Base-by-base conservation (phyloP, 2,888 invertebrate genomes). In the Panorpa germanica region DNA sequence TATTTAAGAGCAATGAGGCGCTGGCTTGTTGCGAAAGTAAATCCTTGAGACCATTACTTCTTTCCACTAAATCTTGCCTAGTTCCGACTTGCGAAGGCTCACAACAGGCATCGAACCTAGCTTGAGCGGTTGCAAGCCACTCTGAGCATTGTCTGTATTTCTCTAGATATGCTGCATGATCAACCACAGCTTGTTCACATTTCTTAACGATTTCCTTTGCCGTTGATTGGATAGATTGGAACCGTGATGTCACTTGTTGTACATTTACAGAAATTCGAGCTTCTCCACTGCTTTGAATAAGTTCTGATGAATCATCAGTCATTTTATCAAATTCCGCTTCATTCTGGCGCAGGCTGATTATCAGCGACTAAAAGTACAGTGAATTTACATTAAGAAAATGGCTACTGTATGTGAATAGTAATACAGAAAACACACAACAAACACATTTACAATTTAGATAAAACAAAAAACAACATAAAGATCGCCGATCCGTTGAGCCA, bases 181-280 rank as follows among this genome's bases (percentile, higher is more conserved):
- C 85, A 31, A 65, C 62, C 1, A 82, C 73, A 5, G 85, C 76
- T 57, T 86, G 82, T 43, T 88, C 86, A 45, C 86, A 88, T 55
- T 88, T 90, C 50, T 86, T 86, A 2, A 86, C 69, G 17, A 90
- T 70, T 53, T 90, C 88, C 55, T 80, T 83, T 3, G 83, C 75
- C 1, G 88, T 86, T 1, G 75, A 70, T 50, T 86, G 83, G 27
- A 88, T 74, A 0, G 86, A 78, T 49, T 88, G 85, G 58, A 86
- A 88, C 34, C 88, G 63, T 4, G 86, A 85, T 2, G 81, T 77
- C 35, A 88, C 74, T 52, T 88, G 88, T 47, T 90, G 86, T 17
- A 86, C 69, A 47, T 77, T 85, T 38, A 82, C 80, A 3, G 85
- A 78, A 34, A 88, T 77, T 45, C 85, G 68, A 2, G 77, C 73